These are phyloP conservation scores for Athripsodes cinereus DNA, from an alignment of 2,888 invertebrate species.

Conservation along the genomic window DNA sequence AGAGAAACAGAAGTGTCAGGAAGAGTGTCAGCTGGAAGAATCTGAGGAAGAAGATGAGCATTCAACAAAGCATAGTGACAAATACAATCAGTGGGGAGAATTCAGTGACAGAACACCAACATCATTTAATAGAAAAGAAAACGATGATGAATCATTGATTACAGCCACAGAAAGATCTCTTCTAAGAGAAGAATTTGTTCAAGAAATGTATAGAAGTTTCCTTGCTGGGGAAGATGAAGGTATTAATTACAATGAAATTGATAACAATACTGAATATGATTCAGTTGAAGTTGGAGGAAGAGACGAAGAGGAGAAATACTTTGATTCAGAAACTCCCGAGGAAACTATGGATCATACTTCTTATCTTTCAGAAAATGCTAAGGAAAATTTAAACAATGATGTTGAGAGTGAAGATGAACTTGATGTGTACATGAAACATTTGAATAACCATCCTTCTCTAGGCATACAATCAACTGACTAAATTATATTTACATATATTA, in stretches of 20 bases:
- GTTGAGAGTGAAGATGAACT: slow-evolving; percentile 55
- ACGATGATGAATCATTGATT: slow-evolving; percentile 40
- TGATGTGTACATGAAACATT: slow-evolving; percentile 65
- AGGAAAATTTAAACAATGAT: slow-evolving; percentile 17
- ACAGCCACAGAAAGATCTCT: slow-evolving; percentile 57
- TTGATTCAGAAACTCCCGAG: slow-evolving; percentile 75
- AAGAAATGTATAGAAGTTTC: slow-evolving; percentile 80
- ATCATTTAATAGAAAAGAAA: slow-evolving; percentile 28
- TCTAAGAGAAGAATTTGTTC: slow-evolving; percentile 73
- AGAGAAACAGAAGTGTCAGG: slow-evolving; percentile 56
- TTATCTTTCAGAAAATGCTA: slow-evolving; percentile 24
- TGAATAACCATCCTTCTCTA: slow-evolving; percentile 39
- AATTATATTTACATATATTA: too few relatives aligned
- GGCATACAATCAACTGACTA: too few relatives aligned
- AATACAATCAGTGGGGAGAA: slow-evolving; percentile 30
- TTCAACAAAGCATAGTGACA: background rate
- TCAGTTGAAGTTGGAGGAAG: slow-evolving; percentile 62
- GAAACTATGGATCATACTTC: slow-evolving; percentile 31
- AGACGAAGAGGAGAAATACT: slow-evolving; percentile 88
- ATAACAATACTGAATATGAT: slow-evolving; percentile 77
- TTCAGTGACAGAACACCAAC: slow-evolving; percentile 31
- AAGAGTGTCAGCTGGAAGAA: slow-evolving; percentile 46
- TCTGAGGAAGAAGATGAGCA: slow-evolving; percentile 10
- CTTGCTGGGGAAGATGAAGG: slow-evolving; percentile 74
- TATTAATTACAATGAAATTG: slow-evolving; percentile 78